Evolutionary conservation across 2,113 vertebrate genomes (phyloP).

Genomic region (Chauna torquata): DNA sequence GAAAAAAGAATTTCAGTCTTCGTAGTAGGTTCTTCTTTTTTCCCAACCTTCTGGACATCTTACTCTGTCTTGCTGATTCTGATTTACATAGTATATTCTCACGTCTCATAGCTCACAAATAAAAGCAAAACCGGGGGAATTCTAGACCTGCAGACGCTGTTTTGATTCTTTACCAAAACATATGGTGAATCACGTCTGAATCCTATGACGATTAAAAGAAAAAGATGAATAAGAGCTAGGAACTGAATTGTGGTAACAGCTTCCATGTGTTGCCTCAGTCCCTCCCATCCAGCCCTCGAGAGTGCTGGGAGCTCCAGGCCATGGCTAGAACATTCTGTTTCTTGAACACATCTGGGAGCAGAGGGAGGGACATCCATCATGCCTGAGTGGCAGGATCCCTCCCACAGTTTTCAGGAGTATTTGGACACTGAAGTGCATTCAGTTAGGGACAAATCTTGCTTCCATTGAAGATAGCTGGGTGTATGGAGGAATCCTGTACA

Average conservation of each 20-base stretch:
- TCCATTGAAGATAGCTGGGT: fast-evolving
- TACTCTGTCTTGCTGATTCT: background rate
- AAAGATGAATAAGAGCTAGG: slow-evolving; percentile 16
- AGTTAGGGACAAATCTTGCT: background rate
- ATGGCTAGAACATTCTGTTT: slow-evolving; percentile 62
- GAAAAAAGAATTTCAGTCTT: background rate
- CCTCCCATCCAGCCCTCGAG: slow-evolving; percentile 30
- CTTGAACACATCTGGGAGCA: slow-evolving; percentile 51
- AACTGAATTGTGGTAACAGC: background rate
- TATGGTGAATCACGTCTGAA: slow-evolving; percentile 16
- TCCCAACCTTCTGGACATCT: background rate
- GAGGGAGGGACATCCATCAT: slow-evolving; percentile 48
- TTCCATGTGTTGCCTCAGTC: slow-evolving; percentile 65
- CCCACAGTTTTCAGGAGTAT: slow-evolving; percentile 19
- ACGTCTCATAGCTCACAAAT: background rate
- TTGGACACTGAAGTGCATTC: background rate
- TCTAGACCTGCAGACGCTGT: slow-evolving; percentile 30
- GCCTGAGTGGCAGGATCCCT: slow-evolving; percentile 40
- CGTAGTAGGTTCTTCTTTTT: background rate
- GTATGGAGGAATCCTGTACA: background rate
- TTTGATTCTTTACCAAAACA: slow-evolving; percentile 31
- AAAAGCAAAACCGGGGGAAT: background rate
- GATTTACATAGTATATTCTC: background rate
- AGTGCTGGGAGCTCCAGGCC: slow-evolving; percentile 24
- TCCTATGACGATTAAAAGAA: slow-evolving; percentile 36